These are phyloP conservation scores for Gopherus flavomarginatus DNA, from an alignment of 2,113 vertebrate genomes.

Conservation along the genomic window DNA sequence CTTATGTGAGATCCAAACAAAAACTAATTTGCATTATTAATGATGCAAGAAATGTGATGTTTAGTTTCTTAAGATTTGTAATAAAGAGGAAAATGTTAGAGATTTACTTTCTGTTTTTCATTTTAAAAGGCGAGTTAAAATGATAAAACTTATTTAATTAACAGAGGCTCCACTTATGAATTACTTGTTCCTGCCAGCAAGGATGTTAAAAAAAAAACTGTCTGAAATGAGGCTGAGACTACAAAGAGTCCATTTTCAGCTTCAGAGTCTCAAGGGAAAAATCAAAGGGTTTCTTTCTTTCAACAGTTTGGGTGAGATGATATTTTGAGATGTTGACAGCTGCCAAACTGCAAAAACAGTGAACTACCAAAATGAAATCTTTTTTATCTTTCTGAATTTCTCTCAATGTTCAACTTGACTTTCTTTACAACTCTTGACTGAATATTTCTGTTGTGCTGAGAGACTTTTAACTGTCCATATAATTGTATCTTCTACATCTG, in stretches of 20 bases:
- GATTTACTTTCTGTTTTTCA: slow-evolving; percentile 59
- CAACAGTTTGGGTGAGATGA: slow-evolving; percentile 79
- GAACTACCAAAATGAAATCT: slow-evolving; percentile 60
- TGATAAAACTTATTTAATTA: slow-evolving; percentile 79
- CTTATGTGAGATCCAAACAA: slow-evolving; percentile 65
- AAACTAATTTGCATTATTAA: slow-evolving; percentile 80
- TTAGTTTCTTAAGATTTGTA: slow-evolving; percentile 54
- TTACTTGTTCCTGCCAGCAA: slow-evolving; percentile 71
- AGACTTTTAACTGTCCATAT: background rate
- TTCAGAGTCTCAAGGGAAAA: slow-evolving; percentile 74
- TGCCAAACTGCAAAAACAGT: slow-evolving; percentile 77
- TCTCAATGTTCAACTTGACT: slow-evolving; percentile 43
- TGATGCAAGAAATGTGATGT: slow-evolving; percentile 68
- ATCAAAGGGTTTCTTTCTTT: slow-evolving; percentile 81
- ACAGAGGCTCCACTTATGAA: slow-evolving; percentile 72
- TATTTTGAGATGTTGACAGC: slow-evolving; percentile 83
- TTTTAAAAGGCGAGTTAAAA: slow-evolving; percentile 74
- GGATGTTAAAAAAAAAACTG: slow-evolving; percentile 47
- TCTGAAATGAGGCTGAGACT: slow-evolving; percentile 76
- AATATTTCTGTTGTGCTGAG: slow-evolving; percentile 29
- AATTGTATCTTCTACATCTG: background rate
- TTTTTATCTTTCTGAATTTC: slow-evolving; percentile 70
- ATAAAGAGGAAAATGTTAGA: slow-evolving; percentile 65
- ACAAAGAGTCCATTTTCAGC: slow-evolving; percentile 81
- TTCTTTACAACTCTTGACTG: background rate